These are phyloP conservation scores for Zhuqinia jingwanae DNA, from an alignment of 2,888 invertebrate genomes.

Conservation along the genomic window DNA sequence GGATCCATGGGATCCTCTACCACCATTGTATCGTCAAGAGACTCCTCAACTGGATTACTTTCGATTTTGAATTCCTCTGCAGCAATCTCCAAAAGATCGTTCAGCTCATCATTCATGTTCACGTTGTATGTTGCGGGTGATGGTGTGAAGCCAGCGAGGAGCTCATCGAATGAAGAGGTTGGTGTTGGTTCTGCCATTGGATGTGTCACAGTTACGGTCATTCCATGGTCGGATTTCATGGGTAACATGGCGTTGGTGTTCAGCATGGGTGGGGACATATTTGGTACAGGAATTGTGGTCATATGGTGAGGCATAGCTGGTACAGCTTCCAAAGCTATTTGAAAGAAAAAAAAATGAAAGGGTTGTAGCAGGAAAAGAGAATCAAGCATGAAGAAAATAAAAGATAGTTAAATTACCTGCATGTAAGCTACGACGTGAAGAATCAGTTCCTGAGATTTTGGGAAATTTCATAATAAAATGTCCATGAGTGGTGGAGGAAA, in stretches of 20 bases:
- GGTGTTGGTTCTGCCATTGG: slow-evolving; percentile 9
- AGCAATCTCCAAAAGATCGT: slow-evolving; percentile 66
- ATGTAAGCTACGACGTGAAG: slow-evolving; percentile 77
- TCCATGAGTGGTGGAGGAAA: slow-evolving; percentile 67
- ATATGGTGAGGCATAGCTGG: slow-evolving; percentile 60
- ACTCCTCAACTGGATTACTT: slow-evolving; percentile 48
- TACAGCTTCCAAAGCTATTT: slow-evolving; percentile 75
- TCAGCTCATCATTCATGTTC: slow-evolving; percentile 69
- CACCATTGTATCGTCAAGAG: slow-evolving; percentile 55
- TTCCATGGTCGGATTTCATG: slow-evolving; percentile 53
- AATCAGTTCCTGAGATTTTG: slow-evolving; percentile 70
- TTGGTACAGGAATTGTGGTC: slow-evolving; percentile 66
- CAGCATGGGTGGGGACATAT: slow-evolving; percentile 57
- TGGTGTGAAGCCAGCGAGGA: slow-evolving; percentile 57
- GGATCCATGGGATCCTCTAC: slow-evolving; percentile 78
- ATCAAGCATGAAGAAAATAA: too few species aligned
- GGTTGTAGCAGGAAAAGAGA: not conserved
- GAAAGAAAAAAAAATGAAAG: slow-evolving; percentile 19
- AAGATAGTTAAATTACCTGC: slow-evolving; percentile 77
- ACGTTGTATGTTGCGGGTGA: slow-evolving; percentile 54
- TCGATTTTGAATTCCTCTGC: slow-evolving; percentile 77
- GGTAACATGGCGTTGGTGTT: slow-evolving; percentile 55
- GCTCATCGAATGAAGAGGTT: slow-evolving; percentile 68
- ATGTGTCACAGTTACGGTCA: slow-evolving; percentile 37
- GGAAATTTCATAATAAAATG: slow-evolving; percentile 61